Conservation (phyloP, 1,140 invertebrate species). For the Helicoverpa zea region DNA sequence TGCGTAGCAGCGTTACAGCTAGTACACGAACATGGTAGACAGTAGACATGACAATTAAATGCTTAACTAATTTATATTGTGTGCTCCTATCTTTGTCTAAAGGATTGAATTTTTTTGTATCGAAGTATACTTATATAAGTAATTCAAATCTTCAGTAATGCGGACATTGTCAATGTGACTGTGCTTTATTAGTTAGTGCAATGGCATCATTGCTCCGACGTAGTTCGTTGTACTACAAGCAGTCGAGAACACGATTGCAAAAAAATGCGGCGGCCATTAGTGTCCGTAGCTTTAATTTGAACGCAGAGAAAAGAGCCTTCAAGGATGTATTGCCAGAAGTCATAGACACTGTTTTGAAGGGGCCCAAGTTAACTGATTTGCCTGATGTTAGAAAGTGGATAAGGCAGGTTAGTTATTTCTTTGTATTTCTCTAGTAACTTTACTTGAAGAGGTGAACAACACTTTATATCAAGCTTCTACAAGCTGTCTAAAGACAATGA, state of each 20-base stretch:
- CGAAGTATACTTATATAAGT: not conserved
- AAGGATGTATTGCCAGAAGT: not conserved
- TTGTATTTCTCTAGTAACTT: not conserved
- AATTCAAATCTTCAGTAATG: not conserved
- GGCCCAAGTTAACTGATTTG: not conserved
- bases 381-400: not conserved
- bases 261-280: not conserved
- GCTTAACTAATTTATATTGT: not conserved
- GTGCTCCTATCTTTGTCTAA: too few species aligned
- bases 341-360: not conserved
- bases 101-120: not conserved
- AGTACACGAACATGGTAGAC: too few species aligned
- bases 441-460: too few species aligned
- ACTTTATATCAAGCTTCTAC: too few species aligned
- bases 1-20: too few species aligned
- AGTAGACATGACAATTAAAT: not conserved
- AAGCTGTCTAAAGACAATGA: too few species aligned
- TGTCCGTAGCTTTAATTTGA: not conserved
- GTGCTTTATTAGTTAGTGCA: not conserved
- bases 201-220: not conserved
- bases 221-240: not conserved
- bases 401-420: not conserved
- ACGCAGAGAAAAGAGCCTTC: not conserved
- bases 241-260: not conserved
- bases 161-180: not conserved